Evolutionary conservation across 2,113 vertebrate genomes (phyloP).

Genomic region (Hyaena hyaena): DNA sequence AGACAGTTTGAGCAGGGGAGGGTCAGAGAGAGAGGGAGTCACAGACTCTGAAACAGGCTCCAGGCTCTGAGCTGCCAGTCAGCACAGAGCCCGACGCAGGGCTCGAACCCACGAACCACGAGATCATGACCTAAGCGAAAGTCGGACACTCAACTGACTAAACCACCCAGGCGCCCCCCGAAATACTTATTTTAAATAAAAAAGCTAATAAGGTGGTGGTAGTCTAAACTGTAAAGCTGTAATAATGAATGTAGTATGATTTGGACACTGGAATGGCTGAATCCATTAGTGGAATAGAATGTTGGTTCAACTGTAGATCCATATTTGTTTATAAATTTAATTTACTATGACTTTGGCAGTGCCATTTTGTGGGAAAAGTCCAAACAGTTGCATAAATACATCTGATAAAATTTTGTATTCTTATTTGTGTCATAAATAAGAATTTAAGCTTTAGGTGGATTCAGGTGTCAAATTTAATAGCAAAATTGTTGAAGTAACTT

Average conservation of each 20-base stretch:
- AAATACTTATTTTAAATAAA: neutral
- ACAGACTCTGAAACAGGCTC: no score
- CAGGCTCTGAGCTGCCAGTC: no score
- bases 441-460: neutral
- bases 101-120: no score
- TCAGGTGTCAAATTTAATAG: neutral
- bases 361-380: neutral
- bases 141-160: no score
- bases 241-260: neutral
- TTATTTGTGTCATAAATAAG: neutral
- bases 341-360: neutral
- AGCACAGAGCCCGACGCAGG: no score
- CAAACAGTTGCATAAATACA: neutral
- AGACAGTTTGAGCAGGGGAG: no score
- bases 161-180: no score
- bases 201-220: neutral
- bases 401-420: neutral
- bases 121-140: no score
- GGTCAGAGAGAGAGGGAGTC: no score
- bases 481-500: neutral
- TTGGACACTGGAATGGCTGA: neutral
- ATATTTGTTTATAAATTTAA: neutral
- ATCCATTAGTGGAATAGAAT: neutral
- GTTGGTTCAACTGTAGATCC: neutral
- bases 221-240: neutral